Evolutionary conservation across 2,113 vertebrate genomes (phyloP).

Genomic region (Tragelaphus imberbis): DNA sequence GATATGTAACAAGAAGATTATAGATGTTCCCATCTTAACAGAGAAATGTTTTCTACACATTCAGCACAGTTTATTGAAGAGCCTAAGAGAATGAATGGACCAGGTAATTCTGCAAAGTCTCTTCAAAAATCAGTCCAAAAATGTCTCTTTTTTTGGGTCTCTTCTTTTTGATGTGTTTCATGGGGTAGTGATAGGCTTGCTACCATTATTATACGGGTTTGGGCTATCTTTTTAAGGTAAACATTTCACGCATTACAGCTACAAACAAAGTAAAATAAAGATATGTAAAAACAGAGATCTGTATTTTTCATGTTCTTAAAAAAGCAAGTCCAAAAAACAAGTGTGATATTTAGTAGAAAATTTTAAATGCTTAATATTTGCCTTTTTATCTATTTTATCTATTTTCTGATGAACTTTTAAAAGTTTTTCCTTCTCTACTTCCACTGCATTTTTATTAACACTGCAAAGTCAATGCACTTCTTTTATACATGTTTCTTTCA

Average conservation of each 20-base stretch:
- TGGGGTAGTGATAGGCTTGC: background rate
- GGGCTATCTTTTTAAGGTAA: background rate
- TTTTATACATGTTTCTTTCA: background rate
- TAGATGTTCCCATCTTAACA: background rate
- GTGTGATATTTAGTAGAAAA: background rate
- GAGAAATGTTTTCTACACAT: background rate
- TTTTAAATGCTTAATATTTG: background rate
- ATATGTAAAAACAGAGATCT: background rate
- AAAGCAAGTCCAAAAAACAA: background rate
- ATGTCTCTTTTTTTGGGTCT: background rate
- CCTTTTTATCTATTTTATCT: background rate
- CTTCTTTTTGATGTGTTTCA: background rate
- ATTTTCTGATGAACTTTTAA: slow-evolving; percentile 5
- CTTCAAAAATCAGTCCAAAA: background rate
- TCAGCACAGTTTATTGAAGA: background rate
- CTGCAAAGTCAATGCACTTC: background rate
- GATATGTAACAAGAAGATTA: background rate
- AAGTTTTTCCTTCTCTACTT: background rate
- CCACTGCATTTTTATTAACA: background rate
- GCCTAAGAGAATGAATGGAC: background rate
- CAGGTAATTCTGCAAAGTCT: background rate
- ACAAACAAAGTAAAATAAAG: background rate
- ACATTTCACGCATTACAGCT: background rate
- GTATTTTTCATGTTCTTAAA: background rate
- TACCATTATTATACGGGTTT: background rate